phyloP scores from a whole-genome alignment of 2,888 invertebrate species.

The Campoletis raptor region DNA sequence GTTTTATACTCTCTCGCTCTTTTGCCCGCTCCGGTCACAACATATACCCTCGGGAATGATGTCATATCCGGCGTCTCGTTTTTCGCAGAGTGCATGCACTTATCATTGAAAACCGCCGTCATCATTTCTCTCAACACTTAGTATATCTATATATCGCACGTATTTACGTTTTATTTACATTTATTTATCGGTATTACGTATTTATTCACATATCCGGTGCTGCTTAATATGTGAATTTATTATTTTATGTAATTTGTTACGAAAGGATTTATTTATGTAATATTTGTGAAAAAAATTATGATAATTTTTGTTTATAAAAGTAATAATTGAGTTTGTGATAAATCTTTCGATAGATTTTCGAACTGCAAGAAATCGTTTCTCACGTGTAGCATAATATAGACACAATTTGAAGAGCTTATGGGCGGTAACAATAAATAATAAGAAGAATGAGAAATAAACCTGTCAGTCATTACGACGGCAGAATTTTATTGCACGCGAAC shows the following conservation, averaged over 20 bases:
- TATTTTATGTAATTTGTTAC: neutral
- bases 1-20: slow-evolving; percentile 29
- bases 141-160: neutral
- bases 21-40: slow-evolving; percentile 56
- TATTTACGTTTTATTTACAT: neutral
- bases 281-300: neutral
- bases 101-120: slow-evolving; percentile 72
- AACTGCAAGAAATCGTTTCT: neutral
- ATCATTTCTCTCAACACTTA: slow-evolving; percentile 35
- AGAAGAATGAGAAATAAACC: slow-evolving; percentile 39
- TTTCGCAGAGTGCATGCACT: slow-evolving; percentile 77
- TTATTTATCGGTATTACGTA: neutral
- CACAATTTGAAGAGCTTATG: slow-evolving; percentile 30
- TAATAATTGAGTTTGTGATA: neutral
- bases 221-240: neutral
- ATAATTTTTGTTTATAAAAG: neutral
- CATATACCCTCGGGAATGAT: slow-evolving; percentile 72
- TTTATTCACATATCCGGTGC: neutral
- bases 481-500: slow-evolving; percentile 35
- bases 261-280: neutral
- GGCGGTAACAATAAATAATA: slow-evolving; percentile 39
- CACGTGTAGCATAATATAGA: slow-evolving; percentile 21
- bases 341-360: neutral
- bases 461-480: slow-evolving; percentile 19
- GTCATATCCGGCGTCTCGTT: slow-evolving; percentile 82